phyloP scores from a whole-genome alignment of 2,888 invertebrate genomes.

The Pantelozetes paolii region DNA sequence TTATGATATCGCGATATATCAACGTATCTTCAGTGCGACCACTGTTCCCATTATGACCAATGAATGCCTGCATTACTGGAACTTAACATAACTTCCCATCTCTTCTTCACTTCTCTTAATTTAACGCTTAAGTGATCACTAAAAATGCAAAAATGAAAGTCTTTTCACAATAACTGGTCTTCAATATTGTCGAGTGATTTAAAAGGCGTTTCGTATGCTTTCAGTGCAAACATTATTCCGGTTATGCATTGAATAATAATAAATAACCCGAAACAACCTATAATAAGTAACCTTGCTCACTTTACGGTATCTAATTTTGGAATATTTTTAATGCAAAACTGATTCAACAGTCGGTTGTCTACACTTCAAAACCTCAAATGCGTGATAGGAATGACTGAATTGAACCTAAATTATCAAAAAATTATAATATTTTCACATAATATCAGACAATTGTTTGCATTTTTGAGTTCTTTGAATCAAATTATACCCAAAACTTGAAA shows the following conservation, averaged over 20 bases:
- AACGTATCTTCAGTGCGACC: not conserved
- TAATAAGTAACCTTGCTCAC: not conserved
- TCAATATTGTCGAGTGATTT: not conserved
- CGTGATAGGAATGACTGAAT: slow-evolving; percentile 4
- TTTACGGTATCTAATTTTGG: slow-evolving; percentile 2
- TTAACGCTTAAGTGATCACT: slow-evolving; percentile 28
- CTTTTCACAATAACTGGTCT: slow-evolving; percentile 10
- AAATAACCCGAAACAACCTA: too few relatives aligned
- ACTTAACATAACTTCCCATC: slow-evolving; percentile 11
- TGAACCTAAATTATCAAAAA: not conserved
- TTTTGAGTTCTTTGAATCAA: not conserved
- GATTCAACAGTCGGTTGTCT: not conserved
- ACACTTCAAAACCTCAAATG: not conserved
- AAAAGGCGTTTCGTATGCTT: not conserved
- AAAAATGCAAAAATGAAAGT: slow-evolving; percentile 11
- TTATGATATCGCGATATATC: slow-evolving; percentile 27
- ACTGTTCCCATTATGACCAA: slow-evolving; percentile 33
- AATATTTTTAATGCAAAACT: not conserved
- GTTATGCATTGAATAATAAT: not conserved
- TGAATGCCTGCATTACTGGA: not conserved
- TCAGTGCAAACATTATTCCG: not conserved
- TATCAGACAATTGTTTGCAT: not conserved
- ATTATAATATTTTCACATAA: not conserved
- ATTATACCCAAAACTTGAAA: not conserved
- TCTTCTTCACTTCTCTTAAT: not conserved